A percentile compares a stretch with the other conserved stretches of the same genome.
Conservation (phyloP, 2,113 vertebrate genomes). For the Gulo gulo region DNA sequence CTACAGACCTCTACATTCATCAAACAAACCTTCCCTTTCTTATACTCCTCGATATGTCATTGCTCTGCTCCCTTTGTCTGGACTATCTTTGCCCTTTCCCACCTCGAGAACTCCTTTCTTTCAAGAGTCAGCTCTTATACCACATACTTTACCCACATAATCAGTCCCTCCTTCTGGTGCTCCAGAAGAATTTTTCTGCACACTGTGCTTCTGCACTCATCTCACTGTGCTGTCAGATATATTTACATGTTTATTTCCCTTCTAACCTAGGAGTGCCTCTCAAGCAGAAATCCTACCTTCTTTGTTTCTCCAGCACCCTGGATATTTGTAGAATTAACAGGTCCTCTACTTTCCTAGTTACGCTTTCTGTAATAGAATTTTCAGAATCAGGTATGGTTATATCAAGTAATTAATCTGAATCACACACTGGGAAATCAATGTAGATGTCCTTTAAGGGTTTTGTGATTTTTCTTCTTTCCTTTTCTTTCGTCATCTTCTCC, state of each 20-base stretch:
- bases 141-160: not conserved
- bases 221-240: not conserved
- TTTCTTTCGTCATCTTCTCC: not conserved
- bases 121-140: not conserved
- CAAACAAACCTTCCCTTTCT: not conserved
- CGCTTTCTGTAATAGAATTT: slow-evolving; percentile 15
- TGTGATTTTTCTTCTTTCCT: not conserved
- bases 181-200: not conserved
- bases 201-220: not conserved
- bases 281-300: not conserved
- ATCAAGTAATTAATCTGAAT: slow-evolving; percentile 33
- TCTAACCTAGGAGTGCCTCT: not conserved
- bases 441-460: not conserved
- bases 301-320: not conserved
- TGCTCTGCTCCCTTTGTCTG: not conserved
- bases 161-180: not conserved
- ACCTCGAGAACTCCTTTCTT: not conserved
- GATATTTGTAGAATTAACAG: not conserved
- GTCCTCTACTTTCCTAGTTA: not conserved
- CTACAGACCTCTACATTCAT: not conserved
- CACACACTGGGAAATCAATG: not conserved
- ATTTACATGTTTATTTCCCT: not conserved
- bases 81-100: not conserved
- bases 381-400: not conserved
- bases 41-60: accelerated